These are phyloP conservation scores for Ascidia mentula DNA, from an alignment of 23 tunicate genomes.

Conservation along the genomic window DNA sequence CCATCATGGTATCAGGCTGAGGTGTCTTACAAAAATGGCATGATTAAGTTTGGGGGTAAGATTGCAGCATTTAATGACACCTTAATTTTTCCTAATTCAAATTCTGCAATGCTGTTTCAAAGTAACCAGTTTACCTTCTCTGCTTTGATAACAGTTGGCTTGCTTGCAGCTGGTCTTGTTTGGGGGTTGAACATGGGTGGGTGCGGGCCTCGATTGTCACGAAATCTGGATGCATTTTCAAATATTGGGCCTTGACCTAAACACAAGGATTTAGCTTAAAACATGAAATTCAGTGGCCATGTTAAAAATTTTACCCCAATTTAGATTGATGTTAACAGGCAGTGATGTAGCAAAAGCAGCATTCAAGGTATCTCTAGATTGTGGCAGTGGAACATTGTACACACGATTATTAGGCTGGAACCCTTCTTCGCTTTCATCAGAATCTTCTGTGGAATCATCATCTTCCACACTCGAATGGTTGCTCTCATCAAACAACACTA, in stretches of 20 bases:
- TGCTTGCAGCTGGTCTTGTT: slow-evolving; percentile 2
- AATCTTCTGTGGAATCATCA: slow-evolving; percentile 44
- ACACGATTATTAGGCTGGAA: background rate
- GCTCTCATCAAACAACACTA: slow-evolving; percentile 44
- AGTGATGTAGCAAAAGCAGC: slow-evolving; percentile 68
- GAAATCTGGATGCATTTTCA: slow-evolving; percentile 19
- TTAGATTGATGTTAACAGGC: slow-evolving; percentile 64
- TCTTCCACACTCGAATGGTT: slow-evolving; percentile 8
- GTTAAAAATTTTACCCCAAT: slow-evolving; percentile 33
- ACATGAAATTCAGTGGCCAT: background rate
- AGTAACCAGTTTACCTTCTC: slow-evolving; percentile 21
- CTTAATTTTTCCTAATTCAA: too few species aligned
- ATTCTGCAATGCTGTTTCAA: too few species aligned
- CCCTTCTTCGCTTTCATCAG: slow-evolving; percentile 27
- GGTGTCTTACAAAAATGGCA: slow-evolving; percentile 31
- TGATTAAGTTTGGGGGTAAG: too few species aligned
- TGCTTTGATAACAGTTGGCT: slow-evolving; percentile 15
- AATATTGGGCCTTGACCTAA: background rate
- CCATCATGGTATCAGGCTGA: slow-evolving; percentile 47
- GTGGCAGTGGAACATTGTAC: slow-evolving; percentile 16
- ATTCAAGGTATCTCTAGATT: background rate
- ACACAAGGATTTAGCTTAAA: background rate
- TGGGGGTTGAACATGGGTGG: slow-evolving; percentile 39
- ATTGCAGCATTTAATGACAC: too few species aligned
- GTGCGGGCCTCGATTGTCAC: slow-evolving; percentile 51